These are phyloP conservation scores for Telenomus remus DNA, from an alignment of 1,140 invertebrate species.

Conservation along the genomic window DNA sequence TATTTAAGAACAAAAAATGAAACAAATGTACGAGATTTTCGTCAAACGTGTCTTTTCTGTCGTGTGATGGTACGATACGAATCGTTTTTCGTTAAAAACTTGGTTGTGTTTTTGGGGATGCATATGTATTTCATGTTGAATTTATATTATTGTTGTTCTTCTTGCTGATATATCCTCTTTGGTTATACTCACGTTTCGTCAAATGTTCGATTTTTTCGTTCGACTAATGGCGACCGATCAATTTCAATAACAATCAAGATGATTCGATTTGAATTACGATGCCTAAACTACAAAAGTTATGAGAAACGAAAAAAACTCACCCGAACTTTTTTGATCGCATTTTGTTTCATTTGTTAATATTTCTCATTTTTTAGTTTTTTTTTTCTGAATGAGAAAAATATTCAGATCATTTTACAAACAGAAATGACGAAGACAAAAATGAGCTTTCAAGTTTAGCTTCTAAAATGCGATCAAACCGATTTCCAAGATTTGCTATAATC, in stretches of 20 bases:
- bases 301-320: slow-evolving; percentile 27
- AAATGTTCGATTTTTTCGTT: slow-evolving; percentile 62
- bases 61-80: slow-evolving; percentile 30
- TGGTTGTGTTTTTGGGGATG: slow-evolving; percentile 51
- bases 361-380: neutral
- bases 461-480: too few relatives aligned
- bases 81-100: slow-evolving; percentile 3
- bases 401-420: too few relatives aligned
- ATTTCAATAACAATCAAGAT: slow-evolving; percentile 51
- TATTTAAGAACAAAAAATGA: slow-evolving; percentile 27
- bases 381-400: too few relatives aligned
- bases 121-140: slow-evolving; percentile 48
- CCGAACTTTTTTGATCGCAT: slow-evolving; percentile 44
- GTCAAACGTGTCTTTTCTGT: slow-evolving; percentile 3
- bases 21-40: neutral
- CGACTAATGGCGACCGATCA: slow-evolving; percentile 40
- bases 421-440: too few relatives aligned
- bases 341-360: slow-evolving; percentile 6
- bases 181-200: slow-evolving; percentile 68
- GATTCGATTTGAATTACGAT: slow-evolving; percentile 36
- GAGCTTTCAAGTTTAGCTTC: too few relatives aligned
- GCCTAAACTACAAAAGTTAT: slow-evolving; percentile 31
- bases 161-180: slow-evolving; percentile 56
- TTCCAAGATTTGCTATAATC: too few relatives aligned
- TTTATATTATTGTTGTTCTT: slow-evolving; percentile 61